Evolutionary conservation across 2,797 vertebrate genomes (phyloP).

Genomic region (Vespertilio murinus): DNA sequence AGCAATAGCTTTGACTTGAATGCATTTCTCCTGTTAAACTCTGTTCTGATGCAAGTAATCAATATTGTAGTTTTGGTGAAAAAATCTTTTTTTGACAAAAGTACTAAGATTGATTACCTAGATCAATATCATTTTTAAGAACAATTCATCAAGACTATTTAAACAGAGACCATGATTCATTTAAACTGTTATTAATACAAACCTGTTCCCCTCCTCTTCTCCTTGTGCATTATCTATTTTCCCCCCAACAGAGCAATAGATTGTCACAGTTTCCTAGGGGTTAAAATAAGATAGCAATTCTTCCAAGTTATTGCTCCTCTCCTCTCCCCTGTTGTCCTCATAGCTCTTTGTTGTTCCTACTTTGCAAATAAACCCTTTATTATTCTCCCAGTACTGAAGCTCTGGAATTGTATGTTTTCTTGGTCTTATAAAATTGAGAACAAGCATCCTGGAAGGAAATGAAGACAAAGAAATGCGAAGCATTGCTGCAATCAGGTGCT

Average conservation of each 20-base stretch:
- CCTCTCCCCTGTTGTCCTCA: neutral
- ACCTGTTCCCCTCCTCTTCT: constrained; percentile 4
- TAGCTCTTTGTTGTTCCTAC: neutral
- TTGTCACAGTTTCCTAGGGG: constrained; percentile 17
- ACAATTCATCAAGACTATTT: constrained; percentile 78
- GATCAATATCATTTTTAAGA: constrained; percentile 67
- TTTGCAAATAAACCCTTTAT: neutral
- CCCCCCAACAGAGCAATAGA: neutral
- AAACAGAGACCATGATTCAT: constrained; percentile 72
- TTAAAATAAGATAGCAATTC: constrained; percentile 21
- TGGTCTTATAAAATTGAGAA: constrained; percentile 19
- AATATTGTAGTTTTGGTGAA: constrained; percentile 69
- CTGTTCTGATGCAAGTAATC: constrained; percentile 70
- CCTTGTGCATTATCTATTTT: constrained; percentile 45
- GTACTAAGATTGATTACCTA: constrained; percentile 68
- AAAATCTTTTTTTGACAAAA: constrained; percentile 60
- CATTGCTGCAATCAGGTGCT: neutral
- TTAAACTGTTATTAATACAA: constrained; percentile 73
- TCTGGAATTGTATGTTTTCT: constrained; percentile 15
- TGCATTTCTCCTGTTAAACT: constrained; percentile 33
- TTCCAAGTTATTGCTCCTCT: constrained; percentile 13
- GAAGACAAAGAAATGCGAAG: constrained; percentile 26
- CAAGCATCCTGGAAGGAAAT: neutral
- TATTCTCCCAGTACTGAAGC: neutral
- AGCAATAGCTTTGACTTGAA: constrained; percentile 60